A percentile compares a stretch with the other conserved stretches of the same genome.
phyloP scores from a whole-genome alignment of 2,113 vertebrate species.

The Psilopogon haemacephalus region DNA sequence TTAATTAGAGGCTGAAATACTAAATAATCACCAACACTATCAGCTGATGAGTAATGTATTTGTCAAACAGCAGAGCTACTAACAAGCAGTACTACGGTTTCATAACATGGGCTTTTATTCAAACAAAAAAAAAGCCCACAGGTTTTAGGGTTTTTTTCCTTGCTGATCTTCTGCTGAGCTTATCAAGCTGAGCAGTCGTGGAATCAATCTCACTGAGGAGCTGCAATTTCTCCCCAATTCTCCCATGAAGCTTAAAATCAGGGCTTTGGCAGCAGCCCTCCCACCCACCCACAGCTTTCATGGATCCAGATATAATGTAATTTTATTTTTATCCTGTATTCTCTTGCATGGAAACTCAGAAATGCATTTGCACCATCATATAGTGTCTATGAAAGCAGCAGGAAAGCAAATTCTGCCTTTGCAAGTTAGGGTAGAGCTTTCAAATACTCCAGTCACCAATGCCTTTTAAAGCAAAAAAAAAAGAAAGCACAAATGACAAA shows the following conservation, averaged over 20 bases:
- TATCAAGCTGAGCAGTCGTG: slow-evolving; percentile 68
- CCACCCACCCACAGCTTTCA: slow-evolving; percentile 51
- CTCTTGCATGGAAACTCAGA: slow-evolving; percentile 54
- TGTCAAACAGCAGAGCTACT: neutral
- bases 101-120: slow-evolving; percentile 16
- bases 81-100: slow-evolving; percentile 29
- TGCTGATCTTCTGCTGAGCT: slow-evolving; percentile 50
- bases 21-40: neutral
- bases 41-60: neutral
- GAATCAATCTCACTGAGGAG: slow-evolving; percentile 67
- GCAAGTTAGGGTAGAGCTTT: neutral
- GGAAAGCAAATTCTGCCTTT: slow-evolving; percentile 23
- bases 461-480: neutral
- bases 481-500: neutral
- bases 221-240: slow-evolving; percentile 57
- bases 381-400: slow-evolving; percentile 24
- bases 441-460: neutral
- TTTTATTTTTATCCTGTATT: slow-evolving; percentile 63
- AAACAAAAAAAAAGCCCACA: slow-evolving; percentile 39
- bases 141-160: slow-evolving; percentile 42
- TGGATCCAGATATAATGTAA: slow-evolving; percentile 65
- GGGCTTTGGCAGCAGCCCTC: slow-evolving; percentile 55
- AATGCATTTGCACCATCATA: slow-evolving; percentile 40
- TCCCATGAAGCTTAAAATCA: slow-evolving; percentile 64
- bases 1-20: slow-evolving; percentile 7